Percentiles rank a stretch among this genome's conserved stretches.
Conservation (phyloP, 2,797 vertebrate genomes). For the Coilia nasus region DNA sequence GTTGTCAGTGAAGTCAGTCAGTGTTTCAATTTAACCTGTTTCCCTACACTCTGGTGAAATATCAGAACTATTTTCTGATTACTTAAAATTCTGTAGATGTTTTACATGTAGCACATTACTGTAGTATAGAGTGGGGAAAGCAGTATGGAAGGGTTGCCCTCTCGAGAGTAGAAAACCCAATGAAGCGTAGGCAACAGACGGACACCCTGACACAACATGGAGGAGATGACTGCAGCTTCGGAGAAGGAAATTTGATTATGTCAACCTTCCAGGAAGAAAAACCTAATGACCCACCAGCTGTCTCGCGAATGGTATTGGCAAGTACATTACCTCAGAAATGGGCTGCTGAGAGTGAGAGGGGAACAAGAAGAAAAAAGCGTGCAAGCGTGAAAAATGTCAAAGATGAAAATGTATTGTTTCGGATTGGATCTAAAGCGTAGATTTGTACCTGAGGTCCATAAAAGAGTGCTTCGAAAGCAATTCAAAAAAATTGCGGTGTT, state of each 20-base stretch:
- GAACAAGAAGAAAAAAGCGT: slow-evolving; percentile 22
- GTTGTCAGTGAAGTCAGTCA: too few relatives aligned
- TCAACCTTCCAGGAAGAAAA: slow-evolving; percentile 46
- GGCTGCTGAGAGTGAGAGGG: background rate
- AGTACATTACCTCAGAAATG: slow-evolving; percentile 12
- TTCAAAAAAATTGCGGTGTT: background rate
- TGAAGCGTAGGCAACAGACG: slow-evolving; percentile 40
- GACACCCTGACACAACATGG: slow-evolving; percentile 32
- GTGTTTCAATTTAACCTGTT: too few relatives aligned
- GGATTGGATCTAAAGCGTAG: background rate
- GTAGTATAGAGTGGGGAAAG: too few relatives aligned
- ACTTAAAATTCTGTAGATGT: too few relatives aligned
- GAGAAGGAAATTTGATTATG: slow-evolving; percentile 43
- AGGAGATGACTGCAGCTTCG: slow-evolving; percentile 39
- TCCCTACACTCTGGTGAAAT: too few relatives aligned
- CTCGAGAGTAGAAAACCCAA: background rate
- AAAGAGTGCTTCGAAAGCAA: background rate
- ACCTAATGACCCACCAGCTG: slow-evolving; percentile 57
- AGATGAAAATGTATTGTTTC: slow-evolving; percentile 19
- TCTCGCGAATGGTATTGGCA: slow-evolving; percentile 46
- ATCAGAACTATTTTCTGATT: too few relatives aligned
- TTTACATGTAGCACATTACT: too few relatives aligned
- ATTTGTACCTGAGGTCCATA: background rate
- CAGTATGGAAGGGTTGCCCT: too few relatives aligned
- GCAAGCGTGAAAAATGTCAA: background rate